Percentiles rank a stretch among this genome's conserved stretches.
Evolutionary conservation across 2,797 vertebrate species (phyloP).

Genomic region (Echeneis naucrates): DNA sequence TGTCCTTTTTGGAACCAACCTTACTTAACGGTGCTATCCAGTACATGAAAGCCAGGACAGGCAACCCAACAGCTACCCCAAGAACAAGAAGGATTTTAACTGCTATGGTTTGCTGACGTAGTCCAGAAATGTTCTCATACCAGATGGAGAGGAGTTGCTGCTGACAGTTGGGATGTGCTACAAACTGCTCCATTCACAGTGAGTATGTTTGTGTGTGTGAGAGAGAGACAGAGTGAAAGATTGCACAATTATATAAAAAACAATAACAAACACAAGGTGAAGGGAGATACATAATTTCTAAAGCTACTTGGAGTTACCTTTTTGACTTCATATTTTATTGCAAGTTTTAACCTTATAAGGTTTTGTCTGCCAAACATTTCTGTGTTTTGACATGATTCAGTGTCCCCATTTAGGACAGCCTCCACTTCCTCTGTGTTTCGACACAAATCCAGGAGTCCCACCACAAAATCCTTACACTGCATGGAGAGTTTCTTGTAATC

Average conservation of each 20-base stretch:
- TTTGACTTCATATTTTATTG: slow-evolving; percentile 97
- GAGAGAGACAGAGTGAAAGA: not conserved
- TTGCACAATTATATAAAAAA: too few species aligned
- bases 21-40: slow-evolving; percentile 97
- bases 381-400: slow-evolving; percentile 74
- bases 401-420: slow-evolving; percentile 92
- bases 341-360: slow-evolving; percentile 94
- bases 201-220: not conserved
- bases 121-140: slow-evolving; percentile 94
- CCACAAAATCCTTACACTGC: slow-evolving; percentile 98
- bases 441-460: slow-evolving; percentile 95
- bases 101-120: slow-evolving; percentile 92
- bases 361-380: slow-evolving; percentile 83
- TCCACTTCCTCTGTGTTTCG: slow-evolving; percentile 96
- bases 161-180: slow-evolving; percentile 98
- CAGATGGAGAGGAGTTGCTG: slow-evolving; percentile 97
- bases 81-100: slow-evolving; percentile 94
- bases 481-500: slow-evolving; percentile 96
- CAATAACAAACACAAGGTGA: too few species aligned
- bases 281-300: too few species aligned
- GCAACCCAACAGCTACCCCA: slow-evolving; percentile 89
- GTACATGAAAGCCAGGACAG: slow-evolving; percentile 90
- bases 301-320: slow-evolving; percentile 84
- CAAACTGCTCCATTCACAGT: slow-evolving; percentile 85
- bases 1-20: slow-evolving; percentile 83